Evolutionary conservation across 2,888 invertebrate species (phyloP), one percentile per base, ranked within the genome.

Genomic region (Epinotia demarniana): DNA sequence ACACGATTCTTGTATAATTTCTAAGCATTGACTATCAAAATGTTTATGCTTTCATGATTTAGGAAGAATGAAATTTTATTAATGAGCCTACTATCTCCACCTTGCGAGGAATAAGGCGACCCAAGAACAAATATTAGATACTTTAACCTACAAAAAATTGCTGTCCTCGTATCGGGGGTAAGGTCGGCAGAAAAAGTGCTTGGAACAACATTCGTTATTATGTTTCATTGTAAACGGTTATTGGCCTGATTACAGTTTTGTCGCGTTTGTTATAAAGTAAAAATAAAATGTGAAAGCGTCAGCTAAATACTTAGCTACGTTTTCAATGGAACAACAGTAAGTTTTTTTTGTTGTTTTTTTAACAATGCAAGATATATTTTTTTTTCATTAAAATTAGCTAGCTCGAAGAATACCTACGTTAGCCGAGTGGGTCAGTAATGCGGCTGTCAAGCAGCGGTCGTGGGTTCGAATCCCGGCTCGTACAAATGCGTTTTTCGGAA

Each of bases 91-190:
- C 63, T 69, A 69, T 69, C 73, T 73, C 57, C 69, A 74, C 57
- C 27, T 62, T 74, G 46, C 62, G 62, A 68, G 55, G 62, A 69
- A 74, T 63, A 69, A 63, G 73, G 62, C 46, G 68, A 74, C 62
- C 73, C 57, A 16, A 69, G 57, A 69, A 74, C 73, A 74, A 74
- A 74, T 74, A 74, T 74, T 63, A 69, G 69, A 74, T 63, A 69
- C 73, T 57, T 63, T 67, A 58, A 43, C 68, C 57, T 69, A 62
- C 55, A 74, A 74, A 69, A 72, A 74, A 74, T 63, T 49, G 73
- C 57, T 74, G 73, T 63, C 73, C 49, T 69, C 57, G 16, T 39
- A 16, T 3, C 19, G 27, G 33, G 27, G 33, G 73, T 74, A 74
- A 5, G 33, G 69, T 62, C 18, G n/a, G 43, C 68, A 74, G 57